Evolutionary conservation across 2,797 vertebrate genomes (phyloP).

Genomic region (Tachyglossus aculeatus): DNA sequence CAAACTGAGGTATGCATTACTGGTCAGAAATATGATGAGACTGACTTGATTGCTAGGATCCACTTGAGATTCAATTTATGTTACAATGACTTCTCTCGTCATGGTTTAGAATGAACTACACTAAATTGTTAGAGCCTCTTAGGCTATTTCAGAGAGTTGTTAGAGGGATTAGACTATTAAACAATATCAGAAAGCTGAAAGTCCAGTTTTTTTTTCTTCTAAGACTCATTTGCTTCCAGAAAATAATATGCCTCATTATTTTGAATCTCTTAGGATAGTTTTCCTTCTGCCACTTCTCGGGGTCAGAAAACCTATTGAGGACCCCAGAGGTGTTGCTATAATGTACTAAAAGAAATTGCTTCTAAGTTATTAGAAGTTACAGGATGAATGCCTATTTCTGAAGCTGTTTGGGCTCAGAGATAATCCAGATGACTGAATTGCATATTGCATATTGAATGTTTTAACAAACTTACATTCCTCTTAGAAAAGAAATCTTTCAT

Average conservation of each 20-base stretch:
- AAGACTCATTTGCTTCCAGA: not conserved
- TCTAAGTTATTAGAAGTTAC: too few species aligned
- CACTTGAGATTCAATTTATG: not conserved
- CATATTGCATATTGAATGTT: not conserved
- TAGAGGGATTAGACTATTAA: not conserved
- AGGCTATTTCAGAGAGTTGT: not conserved
- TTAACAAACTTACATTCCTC: not conserved
- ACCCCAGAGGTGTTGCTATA: too few species aligned
- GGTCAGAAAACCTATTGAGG: too few species aligned
- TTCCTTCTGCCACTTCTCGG: not conserved
- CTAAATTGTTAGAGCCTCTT: not conserved
- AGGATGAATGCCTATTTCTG: not conserved
- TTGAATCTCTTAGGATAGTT: not conserved
- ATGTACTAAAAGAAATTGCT: too few species aligned
- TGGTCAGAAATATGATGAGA: not conserved
- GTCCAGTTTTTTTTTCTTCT: not conserved
- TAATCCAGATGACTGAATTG: not conserved
- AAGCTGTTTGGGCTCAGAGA: not conserved
- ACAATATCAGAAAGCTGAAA: not conserved
- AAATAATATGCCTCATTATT: not conserved
- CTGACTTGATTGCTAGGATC: not conserved
- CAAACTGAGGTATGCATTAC: not conserved
- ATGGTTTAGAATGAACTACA: not conserved
- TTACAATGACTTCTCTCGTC: not conserved
- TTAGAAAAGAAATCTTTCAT: not conserved